Evolutionary conservation across 2,797 vertebrate genomes (phyloP).

Genomic region (Enteromius unitaeniatus): DNA sequence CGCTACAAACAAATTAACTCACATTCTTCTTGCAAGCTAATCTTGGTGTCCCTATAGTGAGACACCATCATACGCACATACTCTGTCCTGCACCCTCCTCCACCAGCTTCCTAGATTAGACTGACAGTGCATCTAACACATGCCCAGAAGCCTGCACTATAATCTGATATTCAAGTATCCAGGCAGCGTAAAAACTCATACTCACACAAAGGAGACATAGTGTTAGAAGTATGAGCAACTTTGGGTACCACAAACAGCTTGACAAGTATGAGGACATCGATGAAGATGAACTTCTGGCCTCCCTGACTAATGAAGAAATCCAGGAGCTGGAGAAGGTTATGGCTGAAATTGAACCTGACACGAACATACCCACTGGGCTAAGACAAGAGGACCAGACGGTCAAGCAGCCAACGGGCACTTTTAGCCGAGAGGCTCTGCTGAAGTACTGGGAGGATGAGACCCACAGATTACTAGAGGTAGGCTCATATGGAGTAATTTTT

Average conservation of each 20-base stretch:
- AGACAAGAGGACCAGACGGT: constrained; percentile 89
- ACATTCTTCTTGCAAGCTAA: constrained; percentile 86
- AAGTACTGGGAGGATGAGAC: constrained; percentile 90
- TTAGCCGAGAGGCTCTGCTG: constrained; percentile 86
- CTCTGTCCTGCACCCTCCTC: constrained; percentile 71
- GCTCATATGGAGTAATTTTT: constrained; percentile 55
- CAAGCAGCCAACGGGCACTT: constrained; percentile 82
- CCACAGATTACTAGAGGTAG: constrained; percentile 79
- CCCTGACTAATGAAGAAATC: constrained; percentile 87
- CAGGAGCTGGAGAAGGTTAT: constrained; percentile 88
- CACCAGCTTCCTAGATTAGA: constrained; percentile 73
- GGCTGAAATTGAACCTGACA: constrained; percentile 84
- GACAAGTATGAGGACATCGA: constrained; percentile 89
- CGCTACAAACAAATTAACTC: constrained; percentile 74
- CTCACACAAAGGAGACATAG: background rate
- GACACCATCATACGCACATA: constrained; percentile 79
- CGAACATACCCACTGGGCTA: constrained; percentile 83
- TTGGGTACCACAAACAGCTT: constrained; percentile 84
- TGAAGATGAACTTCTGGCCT: constrained; percentile 88
- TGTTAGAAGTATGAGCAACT: constrained; percentile 81
- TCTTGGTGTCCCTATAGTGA: constrained; percentile 87
- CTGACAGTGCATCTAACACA: constrained; percentile 60
- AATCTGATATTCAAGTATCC: constrained; percentile 13
- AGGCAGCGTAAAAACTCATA: background rate
- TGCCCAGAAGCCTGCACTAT: background rate